A percentile compares a stretch with the other conserved stretches of the same genome.
Conservation (phyloP, 2,888 invertebrate species). For the Drosophila quinaria region DNA sequence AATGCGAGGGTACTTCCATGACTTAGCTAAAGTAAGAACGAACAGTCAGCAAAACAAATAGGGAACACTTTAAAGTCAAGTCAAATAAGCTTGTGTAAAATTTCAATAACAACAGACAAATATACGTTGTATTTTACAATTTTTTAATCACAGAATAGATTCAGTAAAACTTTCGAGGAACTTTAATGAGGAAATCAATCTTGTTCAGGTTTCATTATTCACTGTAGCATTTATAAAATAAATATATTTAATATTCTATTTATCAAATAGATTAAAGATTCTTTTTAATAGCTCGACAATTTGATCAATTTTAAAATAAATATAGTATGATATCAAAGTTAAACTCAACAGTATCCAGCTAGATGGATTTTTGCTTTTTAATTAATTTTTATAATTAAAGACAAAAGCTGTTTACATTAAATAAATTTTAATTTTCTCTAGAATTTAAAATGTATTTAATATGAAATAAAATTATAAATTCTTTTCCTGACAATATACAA, state of each 20-base stretch:
- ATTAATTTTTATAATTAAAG: neutral
- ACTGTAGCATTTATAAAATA: no score
- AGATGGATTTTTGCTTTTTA: neutral
- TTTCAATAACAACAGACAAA: no score
- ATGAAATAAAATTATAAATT: neutral
- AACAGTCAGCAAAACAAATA: neutral
- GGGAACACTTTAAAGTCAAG: neutral
- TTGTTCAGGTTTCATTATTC: no score
- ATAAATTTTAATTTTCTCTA: neutral
- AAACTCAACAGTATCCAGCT: neutral
- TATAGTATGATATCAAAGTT: neutral
- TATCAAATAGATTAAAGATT: no score
- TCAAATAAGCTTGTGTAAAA: no score
- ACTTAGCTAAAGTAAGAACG: neutral
- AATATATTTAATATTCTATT: no score
- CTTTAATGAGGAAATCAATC: no score
- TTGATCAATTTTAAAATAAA: no score
- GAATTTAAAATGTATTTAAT: neutral
- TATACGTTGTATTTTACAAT: no score
- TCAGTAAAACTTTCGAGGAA: no score
- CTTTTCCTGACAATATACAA: neutral
- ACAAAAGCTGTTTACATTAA: neutral
- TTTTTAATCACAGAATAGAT: no score
- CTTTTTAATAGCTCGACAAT: no score
- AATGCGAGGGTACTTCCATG: conserved; percentile 26